Evolutionary conservation across 2,113 vertebrate species (phyloP), one percentile per base, ranked within the genome.

Genomic region (Cavia porcellus): DNA sequence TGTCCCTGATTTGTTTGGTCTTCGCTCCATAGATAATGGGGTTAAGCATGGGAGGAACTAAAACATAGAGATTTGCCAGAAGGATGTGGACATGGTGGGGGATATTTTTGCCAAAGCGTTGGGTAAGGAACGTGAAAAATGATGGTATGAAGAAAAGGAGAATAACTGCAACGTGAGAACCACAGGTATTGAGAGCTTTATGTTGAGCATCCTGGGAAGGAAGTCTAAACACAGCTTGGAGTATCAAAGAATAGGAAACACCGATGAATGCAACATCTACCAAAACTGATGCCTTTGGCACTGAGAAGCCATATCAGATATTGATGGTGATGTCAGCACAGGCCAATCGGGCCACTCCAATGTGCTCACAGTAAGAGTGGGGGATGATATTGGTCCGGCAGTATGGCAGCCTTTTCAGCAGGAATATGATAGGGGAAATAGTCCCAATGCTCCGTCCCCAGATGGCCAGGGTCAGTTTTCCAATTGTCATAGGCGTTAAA

Each of bases 361-460:
- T 94, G 47, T 97, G 94, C 80, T 98, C 86, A 70, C 89, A 97
- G 17, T 95, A 97, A 59, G 91, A 93, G n/a, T 95, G 87, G 11
- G 77, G 92, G 42, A 96, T 97, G 50, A 87, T 7, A 0, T 68
- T 88, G 15, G 89, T 82, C 83, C 32, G 7, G 55, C 93, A 97
- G 94, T 93, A 97, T 0, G 38, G 61, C 35, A 97, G 83, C 1
- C 47, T 83, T 0, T 57, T 94, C 57, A 98, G 68, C 52, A 97
- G 68, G n/a, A 96, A 89, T 92, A 93, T 66, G 9, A 97, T 38
- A 0, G 68, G 93, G 12, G 94, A 77, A 80, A 97, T 66, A 0
- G 8, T 62, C 32, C 96, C 70, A 22, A 77, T 83, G 52, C 92
- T 89, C 30, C 1, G 0, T 32, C 57, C 72, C 86, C 95, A 50